Percentiles rank a stretch among this genome's conserved stretches.
Conservation (phyloP, 92 coral and sea anemone species). For the Zoanthus solanderi region DNA sequence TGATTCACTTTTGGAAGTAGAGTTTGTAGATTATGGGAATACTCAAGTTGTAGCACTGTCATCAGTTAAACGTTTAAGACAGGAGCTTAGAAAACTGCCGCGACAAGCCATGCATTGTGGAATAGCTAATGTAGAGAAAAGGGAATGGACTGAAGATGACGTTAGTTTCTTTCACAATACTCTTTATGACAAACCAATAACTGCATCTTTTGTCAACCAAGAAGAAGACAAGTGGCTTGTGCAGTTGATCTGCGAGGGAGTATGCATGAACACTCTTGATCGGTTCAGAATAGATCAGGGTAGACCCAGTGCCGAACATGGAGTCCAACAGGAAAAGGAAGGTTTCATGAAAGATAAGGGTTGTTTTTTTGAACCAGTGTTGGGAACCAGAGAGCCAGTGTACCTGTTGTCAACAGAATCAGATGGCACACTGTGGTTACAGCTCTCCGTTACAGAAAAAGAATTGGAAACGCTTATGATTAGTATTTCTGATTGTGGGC, state of each 20-base stretch:
- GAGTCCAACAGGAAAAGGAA: background rate
- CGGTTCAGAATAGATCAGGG: background rate
- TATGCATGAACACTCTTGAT: constrained; percentile 39
- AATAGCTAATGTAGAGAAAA: constrained; percentile 64
- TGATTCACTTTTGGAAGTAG: constrained; percentile 69
- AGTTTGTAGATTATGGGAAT: constrained; percentile 93
- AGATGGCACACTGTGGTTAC: constrained; percentile 79
- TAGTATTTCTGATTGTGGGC: constrained; percentile 63
- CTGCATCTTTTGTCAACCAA: constrained; percentile 70
- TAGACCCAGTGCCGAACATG: background rate
- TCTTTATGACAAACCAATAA: constrained; percentile 74
- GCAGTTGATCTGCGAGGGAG: constrained; percentile 67
- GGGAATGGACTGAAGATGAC: constrained; percentile 60
- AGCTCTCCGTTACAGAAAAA: constrained; percentile 65
- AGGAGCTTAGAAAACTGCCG: constrained; percentile 66
- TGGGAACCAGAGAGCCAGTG: constrained; percentile 58
- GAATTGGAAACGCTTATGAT: constrained; percentile 77
- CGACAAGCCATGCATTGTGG: constrained; percentile 79
- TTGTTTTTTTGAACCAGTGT: constrained; percentile 54
- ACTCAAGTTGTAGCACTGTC: constrained; percentile 62
- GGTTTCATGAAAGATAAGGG: constrained; percentile 4
- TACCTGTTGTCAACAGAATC: constrained; percentile 74
- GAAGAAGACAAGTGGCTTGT: constrained; percentile 80
- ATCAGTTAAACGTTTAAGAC: constrained; percentile 62
- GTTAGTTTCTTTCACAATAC: constrained; percentile 62